Conservation (phyloP, 2,113 vertebrate species). For the Anolis sagrei region DNA sequence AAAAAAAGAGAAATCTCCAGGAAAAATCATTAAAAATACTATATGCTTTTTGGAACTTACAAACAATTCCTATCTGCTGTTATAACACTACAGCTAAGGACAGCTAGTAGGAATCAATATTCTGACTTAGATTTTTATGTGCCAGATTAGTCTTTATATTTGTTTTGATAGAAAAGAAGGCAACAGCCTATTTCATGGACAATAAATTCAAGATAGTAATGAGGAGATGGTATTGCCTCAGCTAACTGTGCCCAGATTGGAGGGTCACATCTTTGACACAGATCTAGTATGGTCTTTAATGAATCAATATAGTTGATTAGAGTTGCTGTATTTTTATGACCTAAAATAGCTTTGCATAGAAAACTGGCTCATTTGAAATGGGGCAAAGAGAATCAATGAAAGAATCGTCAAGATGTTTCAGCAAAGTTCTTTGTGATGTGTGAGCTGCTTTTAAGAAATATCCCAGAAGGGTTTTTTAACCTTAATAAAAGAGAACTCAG, state of each 20-base stretch:
- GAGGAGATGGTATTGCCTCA: constrained; percentile 73
- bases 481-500: not conserved
- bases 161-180: constrained; percentile 81
- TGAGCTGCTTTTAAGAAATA: not conserved
- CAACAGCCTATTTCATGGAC: constrained; percentile 82
- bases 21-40: constrained; percentile 31
- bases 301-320: constrained; percentile 79
- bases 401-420: constrained; percentile 48
- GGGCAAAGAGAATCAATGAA: constrained; percentile 44
- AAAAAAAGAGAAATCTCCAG: not conserved
- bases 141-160: constrained; percentile 79
- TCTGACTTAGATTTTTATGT: constrained; percentile 72
- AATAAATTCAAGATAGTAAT: constrained; percentile 82
- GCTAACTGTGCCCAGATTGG: constrained; percentile 78
- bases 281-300: constrained; percentile 74
- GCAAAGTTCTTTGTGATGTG: constrained; percentile 41
- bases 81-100: constrained; percentile 39
- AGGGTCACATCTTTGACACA: constrained; percentile 76
- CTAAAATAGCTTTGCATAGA: constrained; percentile 71
- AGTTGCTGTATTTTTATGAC: constrained; percentile 74
- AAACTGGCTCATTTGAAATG: constrained; percentile 63
- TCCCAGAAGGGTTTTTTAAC: not conserved
- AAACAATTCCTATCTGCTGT: constrained; percentile 32
- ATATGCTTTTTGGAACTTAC: constrained; percentile 53
- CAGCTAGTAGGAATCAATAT: constrained; percentile 63